Percentiles rank a stretch among this genome's conserved stretches.
Evolutionary conservation across 1,140 invertebrate species (phyloP).

Genomic region (Ooceraea biroi): DNA sequence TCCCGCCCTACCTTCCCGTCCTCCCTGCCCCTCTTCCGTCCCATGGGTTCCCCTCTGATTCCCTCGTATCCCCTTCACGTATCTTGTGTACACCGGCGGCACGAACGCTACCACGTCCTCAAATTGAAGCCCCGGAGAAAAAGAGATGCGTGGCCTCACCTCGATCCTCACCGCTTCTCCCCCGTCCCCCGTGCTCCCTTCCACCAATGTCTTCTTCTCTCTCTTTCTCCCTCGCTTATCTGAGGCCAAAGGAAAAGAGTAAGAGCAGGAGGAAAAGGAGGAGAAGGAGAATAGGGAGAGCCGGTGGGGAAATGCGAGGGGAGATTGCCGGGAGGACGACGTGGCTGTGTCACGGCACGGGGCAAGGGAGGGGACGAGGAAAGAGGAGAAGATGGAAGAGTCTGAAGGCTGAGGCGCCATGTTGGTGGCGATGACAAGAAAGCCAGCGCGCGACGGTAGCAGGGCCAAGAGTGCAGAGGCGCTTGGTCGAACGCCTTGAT

Average conservation of each 20-base stretch:
- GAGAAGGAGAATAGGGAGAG: conserved; percentile 52
- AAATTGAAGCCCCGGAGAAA: conserved; percentile 78
- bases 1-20: conserved; percentile 2
- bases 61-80: conserved; percentile 1
- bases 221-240: not conserved
- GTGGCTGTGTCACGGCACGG: conserved; percentile 36
- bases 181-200: not conserved
- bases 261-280: conserved; percentile 34
- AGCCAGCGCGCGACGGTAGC: conserved; percentile 77
- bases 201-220: not conserved
- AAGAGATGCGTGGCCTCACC: conserved; percentile 75
- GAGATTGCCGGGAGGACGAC: conserved; percentile 54
- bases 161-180: conserved; percentile 62
- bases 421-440: conserved; percentile 79
- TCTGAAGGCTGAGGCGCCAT: conserved; percentile 76
- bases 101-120: conserved; percentile 76
- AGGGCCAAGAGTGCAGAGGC: conserved; percentile 69
- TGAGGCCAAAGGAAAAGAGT: too few relatives aligned
- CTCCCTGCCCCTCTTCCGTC: conserved; percentile 10
- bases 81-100: conserved; percentile 55
- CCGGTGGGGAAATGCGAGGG: conserved; percentile 60
- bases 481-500: conserved; percentile 73
- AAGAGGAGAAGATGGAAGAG: conserved; percentile 75
- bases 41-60: not conserved
- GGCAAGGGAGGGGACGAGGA: conserved; percentile 49